phyloP scores from a whole-genome alignment of 1,140 invertebrate genomes.

The Lucilia sericata region DNA sequence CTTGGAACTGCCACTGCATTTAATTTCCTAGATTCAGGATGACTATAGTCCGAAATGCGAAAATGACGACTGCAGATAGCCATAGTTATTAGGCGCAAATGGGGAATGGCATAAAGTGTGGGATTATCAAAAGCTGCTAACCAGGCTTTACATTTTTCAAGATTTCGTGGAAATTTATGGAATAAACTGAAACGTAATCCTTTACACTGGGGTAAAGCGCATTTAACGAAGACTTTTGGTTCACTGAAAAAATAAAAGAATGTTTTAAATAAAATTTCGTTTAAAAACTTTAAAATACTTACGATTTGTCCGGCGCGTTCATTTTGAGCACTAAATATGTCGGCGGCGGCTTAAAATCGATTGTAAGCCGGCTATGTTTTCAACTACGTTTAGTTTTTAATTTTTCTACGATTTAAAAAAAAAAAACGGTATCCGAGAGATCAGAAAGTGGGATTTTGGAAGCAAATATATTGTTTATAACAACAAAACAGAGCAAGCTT shows the following conservation, averaged over 20 bases:
- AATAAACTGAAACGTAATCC: constrained; percentile 47
- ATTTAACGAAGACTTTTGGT: neutral
- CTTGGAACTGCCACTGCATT: constrained; percentile 46
- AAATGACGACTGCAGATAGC: constrained; percentile 47
- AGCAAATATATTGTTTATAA: too few relatives aligned
- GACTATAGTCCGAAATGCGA: constrained; percentile 44
- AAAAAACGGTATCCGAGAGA: too few relatives aligned
- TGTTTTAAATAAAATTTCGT: neutral
- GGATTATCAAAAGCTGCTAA: constrained; percentile 31
- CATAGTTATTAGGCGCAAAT: neutral
- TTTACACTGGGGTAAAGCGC: constrained; percentile 9
- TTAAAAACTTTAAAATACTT: constrained; percentile 8
- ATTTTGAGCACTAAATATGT: too few relatives aligned
- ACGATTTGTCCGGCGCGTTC: neutral
- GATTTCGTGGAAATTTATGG: constrained; percentile 47
- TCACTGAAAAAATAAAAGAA: neutral
- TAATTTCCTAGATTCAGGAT: constrained; percentile 41
- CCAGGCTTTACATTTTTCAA: constrained; percentile 33
- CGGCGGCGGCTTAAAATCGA: too few relatives aligned
- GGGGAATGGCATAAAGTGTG: neutral
- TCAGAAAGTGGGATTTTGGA: too few relatives aligned
- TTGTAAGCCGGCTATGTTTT: too few relatives aligned
- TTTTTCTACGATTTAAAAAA: too few relatives aligned
- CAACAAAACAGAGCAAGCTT: too few relatives aligned
- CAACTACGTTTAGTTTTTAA: too few relatives aligned